Evolutionary conservation across 2,888 invertebrate genomes (phyloP), one percentile per base, ranked within the genome.

Genomic region (Nemurella pictetii): DNA sequence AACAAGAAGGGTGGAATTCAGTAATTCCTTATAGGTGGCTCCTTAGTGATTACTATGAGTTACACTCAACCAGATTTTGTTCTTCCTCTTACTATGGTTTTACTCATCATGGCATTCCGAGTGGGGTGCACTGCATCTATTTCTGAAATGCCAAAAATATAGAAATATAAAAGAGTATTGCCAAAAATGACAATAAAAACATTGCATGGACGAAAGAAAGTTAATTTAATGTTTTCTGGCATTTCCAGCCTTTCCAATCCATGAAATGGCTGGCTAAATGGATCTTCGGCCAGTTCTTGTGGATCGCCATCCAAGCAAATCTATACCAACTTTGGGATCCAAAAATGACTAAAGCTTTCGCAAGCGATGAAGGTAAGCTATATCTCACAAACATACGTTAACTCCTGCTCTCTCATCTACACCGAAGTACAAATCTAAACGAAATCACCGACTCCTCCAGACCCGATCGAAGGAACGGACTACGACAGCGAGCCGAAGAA

Each of bases 261-360:
- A 88, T 93, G 0, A 91, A 92, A 72, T 92, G 93, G 91, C 88
- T 94, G 5, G 90, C 93, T 0, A 91, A 91, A 30, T 94, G 94
- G 89, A 85, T 93, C 4, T 86, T 89, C n/a, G 87, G 88, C 20
- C 88, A 88, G 75, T 73, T 89, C 35, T 83, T 89, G 75, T 90
- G 90, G 90, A 75, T 90, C 55, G 85, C 88, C 55, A 87, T 89
- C 0, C 88, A 89, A 86, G 88, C 88, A n/a, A 89, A 90, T 84
- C 86, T 91, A 4, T 89, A 89, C 73, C 89, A 90, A 55, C 86
- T 90, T 0, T 89, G 90, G 88, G 88, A 88, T 84, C 88, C 91
- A 0, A 90, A 89, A 0, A 88, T 88, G 78, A 90, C 90, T 0
- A 89, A 90, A 7, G 89, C 91, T 9, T 90, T 89, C 85, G 91